Percentiles rank a stretch among this genome's conserved stretches.
Evolutionary conservation across 1,140 invertebrate species (phyloP).

Genomic region (Drosophila pallidifrons): DNA sequence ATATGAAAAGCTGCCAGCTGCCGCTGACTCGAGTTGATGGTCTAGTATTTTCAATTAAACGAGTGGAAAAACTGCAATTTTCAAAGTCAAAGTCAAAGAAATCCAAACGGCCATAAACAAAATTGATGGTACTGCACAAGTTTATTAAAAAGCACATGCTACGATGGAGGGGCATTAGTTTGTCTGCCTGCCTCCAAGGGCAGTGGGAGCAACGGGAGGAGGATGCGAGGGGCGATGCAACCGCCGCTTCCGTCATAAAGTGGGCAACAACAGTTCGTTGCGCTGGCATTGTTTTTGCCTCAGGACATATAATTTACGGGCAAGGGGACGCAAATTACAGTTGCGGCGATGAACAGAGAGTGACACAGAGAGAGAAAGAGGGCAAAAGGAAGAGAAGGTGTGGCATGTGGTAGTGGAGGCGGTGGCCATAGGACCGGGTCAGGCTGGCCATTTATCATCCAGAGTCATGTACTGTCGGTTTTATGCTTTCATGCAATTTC

Average conservation of each 20-base stretch:
- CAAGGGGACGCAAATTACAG: conserved; percentile 71
- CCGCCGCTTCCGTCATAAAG: conserved; percentile 67
- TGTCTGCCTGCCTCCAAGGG: conserved; percentile 4
- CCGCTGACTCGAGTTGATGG: conserved; percentile 13
- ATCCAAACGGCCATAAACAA: conserved; percentile 75
- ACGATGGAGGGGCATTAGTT: conserved; percentile 30
- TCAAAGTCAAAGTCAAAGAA: conserved; percentile 64
- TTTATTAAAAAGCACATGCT: conserved; percentile 75
- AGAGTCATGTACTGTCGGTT: conserved; percentile 83
- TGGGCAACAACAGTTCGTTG: conserved; percentile 49
- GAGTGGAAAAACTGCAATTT: conserved; percentile 65
- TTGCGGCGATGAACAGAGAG: conserved; percentile 30
- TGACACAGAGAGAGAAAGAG: neutral
- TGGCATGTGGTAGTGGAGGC: too few relatives aligned
- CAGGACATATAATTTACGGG: conserved; percentile 72
- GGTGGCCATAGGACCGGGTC: conserved; percentile 24
- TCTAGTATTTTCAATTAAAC: conserved; percentile 70
- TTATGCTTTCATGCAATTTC: conserved; percentile 82
- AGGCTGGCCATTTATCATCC: conserved; percentile 74
- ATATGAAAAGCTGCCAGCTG: conserved; percentile 28
- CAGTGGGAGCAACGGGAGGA: neutral
- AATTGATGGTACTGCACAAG: conserved; percentile 78
- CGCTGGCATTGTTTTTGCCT: conserved; percentile 46
- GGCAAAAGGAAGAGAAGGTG: too few relatives aligned
- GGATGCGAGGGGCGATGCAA: neutral